Conservation (phyloP, 2,797 vertebrate species). For the Eutrigla gurnardus region DNA sequence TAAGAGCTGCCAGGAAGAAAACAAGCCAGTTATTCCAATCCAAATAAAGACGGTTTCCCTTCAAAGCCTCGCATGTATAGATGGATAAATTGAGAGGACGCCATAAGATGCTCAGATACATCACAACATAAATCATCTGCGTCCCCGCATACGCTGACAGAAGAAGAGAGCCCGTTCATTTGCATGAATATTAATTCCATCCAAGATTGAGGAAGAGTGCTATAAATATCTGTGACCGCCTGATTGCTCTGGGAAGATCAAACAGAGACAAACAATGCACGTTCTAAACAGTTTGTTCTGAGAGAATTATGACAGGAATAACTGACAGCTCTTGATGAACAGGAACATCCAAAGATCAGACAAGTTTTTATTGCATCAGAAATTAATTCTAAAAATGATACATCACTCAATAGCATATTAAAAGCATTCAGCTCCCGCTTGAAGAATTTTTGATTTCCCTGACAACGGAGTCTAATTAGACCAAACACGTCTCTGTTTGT, state of each 20-base stretch:
- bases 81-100: constrained; percentile 29
- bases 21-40: constrained; percentile 41
- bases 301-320: constrained; percentile 78
- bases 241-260: constrained; percentile 73
- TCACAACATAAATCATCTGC: constrained; percentile 66
- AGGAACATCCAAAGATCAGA: constrained; percentile 80
- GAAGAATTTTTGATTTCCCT: constrained; percentile 75
- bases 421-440: constrained; percentile 71
- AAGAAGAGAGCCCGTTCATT: constrained; percentile 66
- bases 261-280: constrained; percentile 73
- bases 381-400: constrained; percentile 81
- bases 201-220: constrained; percentile 65
- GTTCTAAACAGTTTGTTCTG: constrained; percentile 80
- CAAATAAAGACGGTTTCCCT: constrained; percentile 54
- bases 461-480: constrained; percentile 80
- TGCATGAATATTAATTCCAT: constrained; percentile 73
- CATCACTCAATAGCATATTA: constrained; percentile 76
- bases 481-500: constrained; percentile 79
- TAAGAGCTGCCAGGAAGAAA: constrained; percentile 69
- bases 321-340: constrained; percentile 79
- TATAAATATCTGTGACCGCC: constrained; percentile 80
- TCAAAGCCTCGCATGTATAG: constrained; percentile 36
- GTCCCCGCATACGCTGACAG: constrained; percentile 45
- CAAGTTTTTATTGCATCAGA: constrained; percentile 78
- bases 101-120: constrained; percentile 51